Evolutionary conservation across 1,140 invertebrate species (phyloP).

Genomic region (Aporrectodea caliginosa): DNA sequence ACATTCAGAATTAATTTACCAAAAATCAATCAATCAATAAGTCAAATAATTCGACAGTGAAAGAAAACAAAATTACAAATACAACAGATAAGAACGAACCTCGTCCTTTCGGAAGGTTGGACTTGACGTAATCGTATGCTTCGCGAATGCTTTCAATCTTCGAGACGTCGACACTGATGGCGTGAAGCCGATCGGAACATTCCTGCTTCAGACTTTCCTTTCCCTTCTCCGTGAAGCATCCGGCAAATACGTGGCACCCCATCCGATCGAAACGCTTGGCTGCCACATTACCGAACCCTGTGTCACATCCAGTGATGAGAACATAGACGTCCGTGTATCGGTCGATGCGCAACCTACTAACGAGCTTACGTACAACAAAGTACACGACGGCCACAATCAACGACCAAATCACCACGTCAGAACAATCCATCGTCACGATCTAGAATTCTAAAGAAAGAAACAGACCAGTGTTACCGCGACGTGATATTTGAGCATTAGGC

Average conservation of each 20-base stretch:
- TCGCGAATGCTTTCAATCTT: background rate
- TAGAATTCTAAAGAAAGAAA: background rate
- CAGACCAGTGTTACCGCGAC: too few relatives aligned
- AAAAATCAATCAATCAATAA: background rate
- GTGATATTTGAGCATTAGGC: too few relatives aligned
- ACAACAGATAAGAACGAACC: too few relatives aligned
- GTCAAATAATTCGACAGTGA: too few relatives aligned
- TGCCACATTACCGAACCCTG: conserved; percentile 51
- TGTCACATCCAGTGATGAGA: conserved; percentile 47
- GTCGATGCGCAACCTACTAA: background rate
- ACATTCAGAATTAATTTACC: background rate
- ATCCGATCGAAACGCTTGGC: conserved; percentile 45
- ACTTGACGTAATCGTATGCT: background rate
- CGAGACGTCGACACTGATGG: background rate
- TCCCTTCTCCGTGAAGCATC: conserved; percentile 26
- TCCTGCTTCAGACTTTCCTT: conserved; percentile 1
- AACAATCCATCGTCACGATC: background rate
- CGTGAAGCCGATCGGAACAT: background rate
- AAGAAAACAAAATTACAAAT: too few relatives aligned
- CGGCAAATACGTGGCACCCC: conserved; percentile 56
- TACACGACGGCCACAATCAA: background rate
- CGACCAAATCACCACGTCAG: background rate
- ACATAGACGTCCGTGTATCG: background rate
- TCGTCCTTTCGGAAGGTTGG: background rate
- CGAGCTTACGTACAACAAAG: background rate